Conservation (phyloP, 2,888 invertebrate species). For the Mamestra brassicae region DNA sequence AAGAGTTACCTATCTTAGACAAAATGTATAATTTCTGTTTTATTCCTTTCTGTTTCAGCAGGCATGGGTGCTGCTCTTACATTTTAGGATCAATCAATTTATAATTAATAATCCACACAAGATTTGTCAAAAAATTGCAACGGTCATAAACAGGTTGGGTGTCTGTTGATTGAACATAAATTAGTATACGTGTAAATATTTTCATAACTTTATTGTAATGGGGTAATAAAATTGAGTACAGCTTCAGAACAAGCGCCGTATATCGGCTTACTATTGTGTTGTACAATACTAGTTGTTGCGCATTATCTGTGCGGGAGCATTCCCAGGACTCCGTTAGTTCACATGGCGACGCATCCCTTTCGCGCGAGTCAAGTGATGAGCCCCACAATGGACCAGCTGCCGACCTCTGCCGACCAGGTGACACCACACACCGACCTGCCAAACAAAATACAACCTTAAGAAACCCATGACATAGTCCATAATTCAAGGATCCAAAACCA, state of each 20-base stretch:
- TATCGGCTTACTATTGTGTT: slow-evolving; percentile 83
- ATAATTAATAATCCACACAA: background rate
- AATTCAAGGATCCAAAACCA: slow-evolving; percentile 27
- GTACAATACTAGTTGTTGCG: slow-evolving; percentile 56
- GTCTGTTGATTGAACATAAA: slow-evolving; percentile 16
- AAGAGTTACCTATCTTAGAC: background rate
- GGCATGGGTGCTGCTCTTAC: background rate
- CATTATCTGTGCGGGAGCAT: slow-evolving; percentile 81
- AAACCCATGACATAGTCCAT: slow-evolving; percentile 32
- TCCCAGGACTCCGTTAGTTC: slow-evolving; percentile 87
- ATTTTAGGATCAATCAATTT: slow-evolving; percentile 21
- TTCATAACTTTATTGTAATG: slow-evolving; percentile 45
- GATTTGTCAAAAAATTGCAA: background rate
- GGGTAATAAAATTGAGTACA: slow-evolving; percentile 46
- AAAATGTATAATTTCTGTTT: background rate
- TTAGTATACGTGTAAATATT: slow-evolving; percentile 43
- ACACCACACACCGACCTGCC: slow-evolving; percentile 65
- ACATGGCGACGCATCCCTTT: slow-evolving; percentile 89
- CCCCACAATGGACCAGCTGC: slow-evolving; percentile 85
- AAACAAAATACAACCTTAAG: slow-evolving; percentile 69
- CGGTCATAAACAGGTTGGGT: background rate
- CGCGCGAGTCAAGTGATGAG: slow-evolving; percentile 89
- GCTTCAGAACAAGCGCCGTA: slow-evolving; percentile 54
- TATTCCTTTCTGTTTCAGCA: slow-evolving; percentile 19
- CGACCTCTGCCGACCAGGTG: slow-evolving; percentile 85